Evolutionary conservation across 2,888 invertebrate species (phyloP), one percentile per base, ranked within the genome.

Genomic region (Caenorhabditis imperialis): DNA sequence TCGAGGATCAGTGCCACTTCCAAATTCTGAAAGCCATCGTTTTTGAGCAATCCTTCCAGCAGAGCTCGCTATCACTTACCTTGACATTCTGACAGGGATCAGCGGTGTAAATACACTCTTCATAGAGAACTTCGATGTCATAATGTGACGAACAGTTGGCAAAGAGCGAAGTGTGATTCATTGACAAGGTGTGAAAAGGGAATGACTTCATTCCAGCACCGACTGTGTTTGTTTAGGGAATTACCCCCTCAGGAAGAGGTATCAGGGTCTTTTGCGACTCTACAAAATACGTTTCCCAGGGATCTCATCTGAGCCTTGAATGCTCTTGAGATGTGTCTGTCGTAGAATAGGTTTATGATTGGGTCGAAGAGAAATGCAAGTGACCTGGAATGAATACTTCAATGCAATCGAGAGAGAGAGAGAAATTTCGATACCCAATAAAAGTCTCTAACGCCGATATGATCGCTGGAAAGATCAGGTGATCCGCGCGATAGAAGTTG

Each of bases 291-390:
- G 1, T 20, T 14, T 37, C 33, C 16, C 23, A 57, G 1, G 6
- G 14, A 45, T 45, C 33, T 44, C 7, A 55, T 55, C 55, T 55
- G 54, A 54, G 27, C 25, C n/a, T n/a, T n/a, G n/a, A n/a, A n/a
- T n/a, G n/a, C n/a, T 33, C 35, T 55, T 8, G 65, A 65, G n/a
- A 65, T 65, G 50, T 57, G 65, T 10, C 48, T 12, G 20, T 65
- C 65, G 25, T 50, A 65, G 23, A 57, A 55, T 8, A 57, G 57
- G 25, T 65, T 65, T 27, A 57, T 57, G 8, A 65, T 40, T 18
- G 65, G 65, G 18, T 65, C 65, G 14, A 65, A 22, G 14, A 65
- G 18, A 20, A 65, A 65, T 0, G 50, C 44, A 14, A 65, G 18
- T 5, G 62, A 53, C 30, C 62, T 53, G 47, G 37, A 57, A 40